Evolutionary conservation across 2,797 vertebrate species (phyloP).

Genomic region (Adrianichthys oophorus): DNA sequence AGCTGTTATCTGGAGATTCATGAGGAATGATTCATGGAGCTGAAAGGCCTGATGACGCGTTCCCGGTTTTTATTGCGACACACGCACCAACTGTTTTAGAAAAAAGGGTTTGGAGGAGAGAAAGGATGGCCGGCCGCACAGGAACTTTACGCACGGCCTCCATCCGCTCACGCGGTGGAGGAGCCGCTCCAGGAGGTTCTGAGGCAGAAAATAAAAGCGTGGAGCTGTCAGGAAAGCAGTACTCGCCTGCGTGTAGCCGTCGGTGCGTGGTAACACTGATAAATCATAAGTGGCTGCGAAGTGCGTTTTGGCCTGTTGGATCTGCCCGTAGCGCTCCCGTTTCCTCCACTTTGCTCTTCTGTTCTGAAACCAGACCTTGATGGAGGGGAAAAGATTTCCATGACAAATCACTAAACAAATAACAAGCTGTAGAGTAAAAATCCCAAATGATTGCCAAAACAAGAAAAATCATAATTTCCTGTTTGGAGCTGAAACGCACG

Average conservation of each 20-base stretch:
- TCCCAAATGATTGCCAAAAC: background rate
- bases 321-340: slow-evolving; percentile 96
- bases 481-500: background rate
- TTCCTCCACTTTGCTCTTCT: slow-evolving; percentile 98
- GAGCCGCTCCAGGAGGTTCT: background rate
- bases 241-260: slow-evolving; percentile 92
- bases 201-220: background rate
- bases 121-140: background rate
- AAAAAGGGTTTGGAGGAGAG: too few relatives aligned
- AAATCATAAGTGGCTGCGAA: slow-evolving; percentile 95
- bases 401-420: too few relatives aligned
- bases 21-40: slow-evolving; percentile 33
- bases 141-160: background rate
- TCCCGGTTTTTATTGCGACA: background rate
- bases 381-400: background rate
- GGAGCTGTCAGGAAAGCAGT: background rate
- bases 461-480: background rate
- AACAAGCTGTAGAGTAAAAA: too few relatives aligned
- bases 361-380: slow-evolving; percentile 98
- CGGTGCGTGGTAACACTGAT: slow-evolving; percentile 91
- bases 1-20: slow-evolving; percentile 53
- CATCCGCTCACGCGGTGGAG: too few relatives aligned
- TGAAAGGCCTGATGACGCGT: background rate
- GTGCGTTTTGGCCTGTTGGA: slow-evolving; percentile 96
- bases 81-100: background rate